phyloP scores from a whole-genome alignment of 2,888 invertebrate genomes.

The Pinctada fucata region DNA sequence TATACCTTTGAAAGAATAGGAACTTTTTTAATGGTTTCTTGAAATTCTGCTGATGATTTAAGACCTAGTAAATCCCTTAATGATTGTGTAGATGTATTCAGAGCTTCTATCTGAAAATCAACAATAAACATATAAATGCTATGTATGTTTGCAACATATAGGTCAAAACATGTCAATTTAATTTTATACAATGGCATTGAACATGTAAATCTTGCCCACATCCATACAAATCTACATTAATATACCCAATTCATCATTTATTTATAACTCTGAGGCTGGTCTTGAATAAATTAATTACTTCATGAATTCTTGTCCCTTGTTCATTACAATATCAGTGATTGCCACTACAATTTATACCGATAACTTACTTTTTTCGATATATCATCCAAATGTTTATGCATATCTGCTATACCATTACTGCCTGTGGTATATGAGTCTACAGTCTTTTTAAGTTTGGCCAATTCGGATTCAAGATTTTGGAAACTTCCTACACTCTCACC shows the following conservation, averaged over 20 bases:
- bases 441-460: conserved; percentile 42
- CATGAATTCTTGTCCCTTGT: no score
- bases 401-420: conserved; percentile 35
- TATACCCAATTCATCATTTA: no score
- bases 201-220: no score
- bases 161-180: no score
- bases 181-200: no score
- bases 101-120: conserved; percentile 17
- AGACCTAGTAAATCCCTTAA: conserved; percentile 28
- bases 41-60: conserved; percentile 49
- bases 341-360: background rate
- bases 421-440: conserved; percentile 37
- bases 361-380: conserved; percentile 14
- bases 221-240: no score
- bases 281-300: no score
- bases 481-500: conserved; percentile 9
- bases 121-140: background rate
- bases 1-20: conserved; percentile 19
- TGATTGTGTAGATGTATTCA: conserved; percentile 9
- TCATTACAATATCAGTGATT: no score
- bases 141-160: no score
- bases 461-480: conserved; percentile 2
- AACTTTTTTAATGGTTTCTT: conserved; percentile 39
- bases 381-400: conserved; percentile 35
- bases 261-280: no score